These are phyloP conservation scores for Stenopsyche tienmushanensis DNA, from an alignment of 1,140 invertebrate species.

Conservation along the genomic window DNA sequence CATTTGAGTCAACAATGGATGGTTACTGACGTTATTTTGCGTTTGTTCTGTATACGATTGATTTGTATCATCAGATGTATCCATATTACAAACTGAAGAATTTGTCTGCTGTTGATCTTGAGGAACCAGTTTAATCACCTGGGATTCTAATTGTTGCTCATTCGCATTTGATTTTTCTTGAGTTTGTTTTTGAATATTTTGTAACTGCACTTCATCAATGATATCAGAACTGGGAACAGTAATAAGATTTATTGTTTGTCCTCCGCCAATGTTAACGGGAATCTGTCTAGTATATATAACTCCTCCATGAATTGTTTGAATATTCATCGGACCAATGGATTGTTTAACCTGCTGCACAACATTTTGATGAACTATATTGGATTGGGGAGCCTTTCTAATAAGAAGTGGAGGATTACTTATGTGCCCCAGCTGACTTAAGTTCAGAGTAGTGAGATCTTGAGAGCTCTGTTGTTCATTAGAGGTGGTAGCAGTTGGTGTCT, in stretches of 20 bases:
- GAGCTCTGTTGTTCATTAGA: conserved; percentile 18
- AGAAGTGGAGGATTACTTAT: conserved; percentile 51
- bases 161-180: conserved; percentile 30
- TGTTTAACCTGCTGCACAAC: conserved; percentile 54
- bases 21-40: conserved; percentile 40
- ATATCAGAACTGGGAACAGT: conserved; percentile 55
- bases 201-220: conserved; percentile 46
- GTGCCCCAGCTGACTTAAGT: conserved; percentile 50
- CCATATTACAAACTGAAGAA: conserved; percentile 18
- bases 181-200: conserved; percentile 35
- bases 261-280: conserved; percentile 56
- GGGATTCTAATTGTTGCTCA: conserved; percentile 45
- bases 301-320: conserved; percentile 62
- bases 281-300: conserved; percentile 63
- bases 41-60: conserved; percentile 29
- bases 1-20: conserved; percentile 56
- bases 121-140: conserved; percentile 54
- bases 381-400: conserved; percentile 48
- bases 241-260: conserved; percentile 62
- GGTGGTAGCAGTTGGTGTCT: conserved; percentile 38
- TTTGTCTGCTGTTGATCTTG: conserved; percentile 42
- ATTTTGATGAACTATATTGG: conserved; percentile 47
- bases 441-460: conserved; percentile 41
- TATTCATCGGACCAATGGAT: conserved; percentile 52
- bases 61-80: conserved; percentile 32